These are phyloP conservation scores for Lathamus discolor DNA, from an alignment of 2,113 vertebrate species.

Conservation along the genomic window DNA sequence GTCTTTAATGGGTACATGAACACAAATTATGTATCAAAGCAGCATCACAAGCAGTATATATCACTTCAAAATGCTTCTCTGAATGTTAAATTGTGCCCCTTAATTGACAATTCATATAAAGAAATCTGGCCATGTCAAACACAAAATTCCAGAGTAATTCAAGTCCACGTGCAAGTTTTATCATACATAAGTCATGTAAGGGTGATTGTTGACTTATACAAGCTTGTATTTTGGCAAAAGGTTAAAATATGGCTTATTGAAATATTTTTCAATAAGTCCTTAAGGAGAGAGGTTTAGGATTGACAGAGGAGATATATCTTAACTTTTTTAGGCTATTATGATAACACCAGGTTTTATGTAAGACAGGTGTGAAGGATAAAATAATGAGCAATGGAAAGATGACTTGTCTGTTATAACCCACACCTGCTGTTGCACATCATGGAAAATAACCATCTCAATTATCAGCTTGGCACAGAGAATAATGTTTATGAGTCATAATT, in stretches of 20 bases:
- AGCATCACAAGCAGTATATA: neutral
- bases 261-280: neutral
- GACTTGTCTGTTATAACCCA: slow-evolving; percentile 19
- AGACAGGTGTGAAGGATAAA: slow-evolving; percentile 34
- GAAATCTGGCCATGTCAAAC: neutral
- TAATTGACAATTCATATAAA: neutral
- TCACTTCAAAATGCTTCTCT: neutral
- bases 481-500: slow-evolving; percentile 55
- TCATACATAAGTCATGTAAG: neutral
- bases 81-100: neutral
- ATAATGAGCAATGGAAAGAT: slow-evolving; percentile 33
- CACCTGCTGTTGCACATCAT: slow-evolving; percentile 47
- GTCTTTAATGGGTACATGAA: neutral
- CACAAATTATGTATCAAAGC: neutral
- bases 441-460: slow-evolving; percentile 62
- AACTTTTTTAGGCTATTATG: neutral
- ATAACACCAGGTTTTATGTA: neutral
- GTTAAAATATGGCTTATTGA: neutral
- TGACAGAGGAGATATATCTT: neutral
- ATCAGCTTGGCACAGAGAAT: slow-evolving; percentile 55
- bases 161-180: neutral
- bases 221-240: neutral
- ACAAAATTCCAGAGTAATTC: neutral
- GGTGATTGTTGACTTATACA: neutral
- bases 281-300: neutral